Conservation (phyloP, 2,113 vertebrate species). For the Oreochromis spilurus region DNA sequence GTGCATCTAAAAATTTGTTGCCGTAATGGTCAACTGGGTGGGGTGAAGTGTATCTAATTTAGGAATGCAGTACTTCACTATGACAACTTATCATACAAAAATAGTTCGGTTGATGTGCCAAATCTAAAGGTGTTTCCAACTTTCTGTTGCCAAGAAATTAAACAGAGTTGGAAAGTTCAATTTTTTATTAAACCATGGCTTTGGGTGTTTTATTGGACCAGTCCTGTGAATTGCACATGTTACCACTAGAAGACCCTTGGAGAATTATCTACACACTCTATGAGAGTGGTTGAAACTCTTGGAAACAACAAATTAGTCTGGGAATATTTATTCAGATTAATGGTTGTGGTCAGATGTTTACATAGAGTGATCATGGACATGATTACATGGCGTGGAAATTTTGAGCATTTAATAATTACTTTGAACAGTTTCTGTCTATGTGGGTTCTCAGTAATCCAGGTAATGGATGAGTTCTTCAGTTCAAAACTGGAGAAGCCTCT, state of each 20-base stretch:
- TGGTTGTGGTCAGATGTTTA: background rate
- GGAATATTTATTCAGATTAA: background rate
- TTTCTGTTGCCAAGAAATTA: background rate
- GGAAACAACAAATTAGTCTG: background rate
- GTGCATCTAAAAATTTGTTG: background rate
- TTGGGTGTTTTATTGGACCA: background rate
- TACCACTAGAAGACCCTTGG: background rate
- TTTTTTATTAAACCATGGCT: background rate
- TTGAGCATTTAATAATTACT: background rate
- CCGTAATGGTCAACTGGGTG: background rate
- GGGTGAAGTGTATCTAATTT: background rate
- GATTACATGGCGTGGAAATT: fast-evolving
- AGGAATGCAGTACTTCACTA: background rate
- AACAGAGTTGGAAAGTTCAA: background rate
- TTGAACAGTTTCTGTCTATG: background rate
- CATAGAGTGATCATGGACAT: background rate
- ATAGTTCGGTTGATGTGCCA: background rate
- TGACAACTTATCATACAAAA: background rate
- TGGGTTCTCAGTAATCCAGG: background rate
- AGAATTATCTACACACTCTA: background rate
- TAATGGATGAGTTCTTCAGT: too few relatives aligned
- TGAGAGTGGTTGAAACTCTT: background rate
- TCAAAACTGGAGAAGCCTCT: background rate
- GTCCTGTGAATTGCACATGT: background rate
- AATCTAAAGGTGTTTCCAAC: background rate